Base-by-base conservation (phyloP, 1,140 invertebrate genomes). In the Philopotamus ludificatus region DNA sequence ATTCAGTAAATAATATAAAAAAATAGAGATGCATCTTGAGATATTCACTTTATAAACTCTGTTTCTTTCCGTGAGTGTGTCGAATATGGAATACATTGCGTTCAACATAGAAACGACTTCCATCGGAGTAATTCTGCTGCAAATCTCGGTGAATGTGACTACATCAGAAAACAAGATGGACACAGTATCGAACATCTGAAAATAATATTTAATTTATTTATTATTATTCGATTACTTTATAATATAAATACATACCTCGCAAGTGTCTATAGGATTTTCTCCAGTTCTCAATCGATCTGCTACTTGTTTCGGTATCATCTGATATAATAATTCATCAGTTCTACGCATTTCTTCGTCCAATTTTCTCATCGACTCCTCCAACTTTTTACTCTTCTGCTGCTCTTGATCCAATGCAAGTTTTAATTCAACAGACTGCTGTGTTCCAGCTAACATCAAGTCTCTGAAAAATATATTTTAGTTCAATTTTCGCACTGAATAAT, bases 241-340 rank as follows among this genome's bases (percentile, higher is more conserved):
- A n/a, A n/a, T 41, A 9, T 41, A 41, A 18, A 34, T 34, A 65
- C 74, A 77, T 77, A 97, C 95, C 86, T 98, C 91, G 76, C 94
- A 98, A 21, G 95, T 98, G 70, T 95, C 92, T 42, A 97, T 93
- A 0, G 94, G 90, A 73, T 92, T 94, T 77, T 96, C 94, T 21
- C 97, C 96, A 57, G 89, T 90, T 64, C 95, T 80, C 16, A 98
- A 80, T 63, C 94, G 82, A 79, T 98, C 94, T 0, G 95, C 95
- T 0, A 97, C 94, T 76, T 94, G 91, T 78, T 97, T 97, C 3
- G 96, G 97, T 82, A 99, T 97, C 95, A 98, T 98, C 80, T 98
- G 96, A 77, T 98, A 98, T 0, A 98, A 78, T 0, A 99, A 79
- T 67, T 97, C 93, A 74, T 99, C 95, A 0, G 96, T 98, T 61